These are phyloP conservation scores for Poeciliopsis gracilis DNA, from an alignment of 2,797 vertebrate genomes.

Conservation along the genomic window DNA sequence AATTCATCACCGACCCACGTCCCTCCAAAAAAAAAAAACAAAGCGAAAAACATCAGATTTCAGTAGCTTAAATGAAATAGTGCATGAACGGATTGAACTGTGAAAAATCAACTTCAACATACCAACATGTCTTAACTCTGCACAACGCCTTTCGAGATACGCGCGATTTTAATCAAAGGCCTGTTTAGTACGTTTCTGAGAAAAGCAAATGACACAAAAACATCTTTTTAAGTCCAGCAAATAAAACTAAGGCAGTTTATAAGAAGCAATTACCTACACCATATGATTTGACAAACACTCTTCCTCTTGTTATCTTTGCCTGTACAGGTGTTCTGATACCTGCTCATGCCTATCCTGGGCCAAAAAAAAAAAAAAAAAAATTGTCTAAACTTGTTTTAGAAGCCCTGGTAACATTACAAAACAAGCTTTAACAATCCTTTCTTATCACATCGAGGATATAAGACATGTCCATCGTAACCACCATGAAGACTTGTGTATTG, in stretches of 20 bases:
- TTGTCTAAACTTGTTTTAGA: slow-evolving; percentile 77
- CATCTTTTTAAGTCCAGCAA: slow-evolving; percentile 71
- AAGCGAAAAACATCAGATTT: slow-evolving; percentile 77
- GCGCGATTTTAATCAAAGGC: slow-evolving; percentile 76
- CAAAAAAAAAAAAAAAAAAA: slow-evolving; percentile 69
- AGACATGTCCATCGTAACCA: slow-evolving; percentile 76
- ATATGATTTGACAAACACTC: slow-evolving; percentile 82
- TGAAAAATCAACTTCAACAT: slow-evolving; percentile 73
- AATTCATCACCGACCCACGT: slow-evolving; percentile 66
- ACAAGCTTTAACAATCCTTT: slow-evolving; percentile 79
- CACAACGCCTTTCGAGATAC: slow-evolving; percentile 79
- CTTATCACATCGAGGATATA: slow-evolving; percentile 75
- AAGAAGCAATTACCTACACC: slow-evolving; percentile 85
- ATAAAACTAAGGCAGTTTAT: slow-evolving; percentile 78
- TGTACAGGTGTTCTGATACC: slow-evolving; percentile 69
- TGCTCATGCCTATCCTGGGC: slow-evolving; percentile 75
- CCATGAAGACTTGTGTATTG: slow-evolving; percentile 73
- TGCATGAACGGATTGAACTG: slow-evolving; percentile 79
- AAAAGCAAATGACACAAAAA: slow-evolving; percentile 82
- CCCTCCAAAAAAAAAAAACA: slow-evolving; percentile 31
- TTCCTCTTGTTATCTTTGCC: slow-evolving; percentile 79
- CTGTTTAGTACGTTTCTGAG: slow-evolving; percentile 75
- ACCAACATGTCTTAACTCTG: slow-evolving; percentile 63
- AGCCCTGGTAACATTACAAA: slow-evolving; percentile 73
- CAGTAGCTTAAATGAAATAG: slow-evolving; percentile 86